Evolutionary conservation across 92 coral and sea anemone genomes (phyloP).

Genomic region (Hydrozoanthus gracilis): DNA sequence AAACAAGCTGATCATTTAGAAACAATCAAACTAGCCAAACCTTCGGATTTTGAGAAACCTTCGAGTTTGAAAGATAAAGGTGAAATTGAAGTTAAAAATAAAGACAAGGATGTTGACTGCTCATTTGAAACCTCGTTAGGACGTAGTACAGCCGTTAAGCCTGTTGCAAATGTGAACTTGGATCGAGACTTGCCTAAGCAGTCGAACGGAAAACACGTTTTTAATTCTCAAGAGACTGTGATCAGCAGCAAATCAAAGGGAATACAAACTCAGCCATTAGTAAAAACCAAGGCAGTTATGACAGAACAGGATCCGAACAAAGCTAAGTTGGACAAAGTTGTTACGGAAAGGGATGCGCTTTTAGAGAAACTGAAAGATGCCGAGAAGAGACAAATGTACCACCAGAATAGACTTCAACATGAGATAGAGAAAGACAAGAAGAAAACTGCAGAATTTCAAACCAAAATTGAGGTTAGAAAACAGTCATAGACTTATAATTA

Average conservation of each 20-base stretch:
- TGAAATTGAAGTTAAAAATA: not conserved
- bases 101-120: not conserved
- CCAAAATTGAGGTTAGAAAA: conserved; percentile 75
- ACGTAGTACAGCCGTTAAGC: not conserved
- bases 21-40: not conserved
- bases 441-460: conserved; percentile 65
- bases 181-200: conserved; percentile 20
- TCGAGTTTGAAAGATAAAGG: not conserved
- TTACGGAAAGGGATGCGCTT: conserved; percentile 73
- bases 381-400: conserved; percentile 57
- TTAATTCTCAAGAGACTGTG: conserved; percentile 38
- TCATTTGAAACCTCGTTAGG: not conserved
- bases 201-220: conserved; percentile 12
- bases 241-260: conserved; percentile 74
- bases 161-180: not conserved
- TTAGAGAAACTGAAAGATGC: conserved; percentile 70
- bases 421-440: conserved; percentile 75
- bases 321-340: conserved; percentile 72
- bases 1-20: conserved; percentile 18
- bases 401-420: conserved; percentile 63
- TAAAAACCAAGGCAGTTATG: conserved; percentile 78
- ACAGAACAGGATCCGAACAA: conserved; percentile 94
- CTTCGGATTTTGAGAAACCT: not conserved
- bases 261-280: conserved; percentile 78
- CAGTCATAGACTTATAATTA: too few species aligned